Conservation (phyloP, 2,888 invertebrate genomes). For the Dynastes grantii region DNA sequence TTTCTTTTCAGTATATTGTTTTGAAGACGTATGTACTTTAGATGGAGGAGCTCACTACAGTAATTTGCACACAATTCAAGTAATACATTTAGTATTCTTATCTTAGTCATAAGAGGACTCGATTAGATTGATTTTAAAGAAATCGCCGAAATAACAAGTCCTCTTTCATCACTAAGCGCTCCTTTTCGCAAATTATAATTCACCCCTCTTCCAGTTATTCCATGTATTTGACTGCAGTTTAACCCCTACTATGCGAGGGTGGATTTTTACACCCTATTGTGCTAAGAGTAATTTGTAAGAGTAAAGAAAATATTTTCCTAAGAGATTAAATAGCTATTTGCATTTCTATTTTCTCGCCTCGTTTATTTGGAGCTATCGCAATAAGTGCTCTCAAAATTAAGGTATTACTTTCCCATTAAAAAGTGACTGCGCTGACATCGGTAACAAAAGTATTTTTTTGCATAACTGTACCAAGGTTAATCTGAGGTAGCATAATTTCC, state of each 20-base stretch:
- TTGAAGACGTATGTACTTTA: too few relatives aligned
- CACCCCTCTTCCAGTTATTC: slow-evolving; percentile 45
- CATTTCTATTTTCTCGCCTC: slow-evolving; percentile 33
- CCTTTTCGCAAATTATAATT: slow-evolving; percentile 42
- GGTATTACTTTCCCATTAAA: too few relatives aligned
- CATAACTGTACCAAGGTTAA: too few relatives aligned
- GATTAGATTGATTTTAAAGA: slow-evolving; percentile 1
- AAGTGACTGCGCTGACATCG: too few relatives aligned
- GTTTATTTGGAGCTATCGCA: not conserved
- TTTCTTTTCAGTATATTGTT: too few relatives aligned
- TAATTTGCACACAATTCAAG: too few relatives aligned
- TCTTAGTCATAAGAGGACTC: too few relatives aligned
- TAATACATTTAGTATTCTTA: too few relatives aligned
- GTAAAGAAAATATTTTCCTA: slow-evolving; percentile 51
- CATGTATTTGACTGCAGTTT: slow-evolving; percentile 50
- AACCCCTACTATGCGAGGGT: slow-evolving; percentile 53
- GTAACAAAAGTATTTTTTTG: too few relatives aligned
- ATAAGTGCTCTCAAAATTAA: too few relatives aligned
- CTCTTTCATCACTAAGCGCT: slow-evolving; percentile 10
- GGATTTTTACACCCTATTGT: slow-evolving; percentile 53
- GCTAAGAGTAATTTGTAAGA: slow-evolving; percentile 49
- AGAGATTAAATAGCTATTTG: slow-evolving; percentile 49
- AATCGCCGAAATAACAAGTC: not conserved
- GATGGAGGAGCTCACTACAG: too few relatives aligned
- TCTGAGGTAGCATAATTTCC: too few relatives aligned